A percentile compares a stretch with the other conserved stretches of the same genome.
These are phyloP conservation scores for Nematostella vectensis DNA, from an alignment of 92 coral and sea anemone species.

Conservation along the genomic window DNA sequence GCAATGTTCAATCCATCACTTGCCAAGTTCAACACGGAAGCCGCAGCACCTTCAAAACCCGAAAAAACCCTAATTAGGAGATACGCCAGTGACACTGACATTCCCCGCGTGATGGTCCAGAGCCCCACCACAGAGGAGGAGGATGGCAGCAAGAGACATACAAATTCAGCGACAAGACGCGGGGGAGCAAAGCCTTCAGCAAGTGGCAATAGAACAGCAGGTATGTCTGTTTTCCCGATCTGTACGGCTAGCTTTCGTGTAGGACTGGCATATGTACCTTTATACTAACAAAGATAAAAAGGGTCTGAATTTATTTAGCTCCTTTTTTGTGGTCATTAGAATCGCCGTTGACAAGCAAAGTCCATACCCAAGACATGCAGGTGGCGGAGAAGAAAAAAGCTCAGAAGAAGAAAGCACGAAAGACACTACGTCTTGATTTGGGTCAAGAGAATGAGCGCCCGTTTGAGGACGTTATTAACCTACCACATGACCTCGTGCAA, in stretches of 20 bases:
- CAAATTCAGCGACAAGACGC: background rate
- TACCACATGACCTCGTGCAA: background rate
- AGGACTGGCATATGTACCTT: too few relatives aligned
- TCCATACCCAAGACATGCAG: too few relatives aligned
- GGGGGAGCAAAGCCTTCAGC: background rate
- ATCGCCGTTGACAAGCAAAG: background rate
- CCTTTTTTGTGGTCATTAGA: background rate
- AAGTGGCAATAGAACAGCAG: background rate
- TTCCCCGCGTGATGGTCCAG: conserved; percentile 60
- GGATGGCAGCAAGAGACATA: conserved; percentile 8
- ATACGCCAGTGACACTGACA: conserved; percentile 41
- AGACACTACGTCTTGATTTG: background rate
- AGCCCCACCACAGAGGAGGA: conserved; percentile 86
- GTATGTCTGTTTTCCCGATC: too few relatives aligned
- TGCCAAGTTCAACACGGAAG: conserved; percentile 10
- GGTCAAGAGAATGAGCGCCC: too few relatives aligned
- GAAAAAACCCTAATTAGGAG: conserved; percentile 7
- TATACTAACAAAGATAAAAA: too few relatives aligned
- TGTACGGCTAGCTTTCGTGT: too few relatives aligned
- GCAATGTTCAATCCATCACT: background rate
- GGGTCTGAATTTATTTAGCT: too few relatives aligned
- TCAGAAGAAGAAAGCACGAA: background rate
- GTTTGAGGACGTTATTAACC: background rate
- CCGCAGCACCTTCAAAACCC: background rate
- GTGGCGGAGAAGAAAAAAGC: too few relatives aligned